Base-by-base conservation (phyloP, 2,888 invertebrate genomes). In the Rhimphoctona megacephalus region DNA sequence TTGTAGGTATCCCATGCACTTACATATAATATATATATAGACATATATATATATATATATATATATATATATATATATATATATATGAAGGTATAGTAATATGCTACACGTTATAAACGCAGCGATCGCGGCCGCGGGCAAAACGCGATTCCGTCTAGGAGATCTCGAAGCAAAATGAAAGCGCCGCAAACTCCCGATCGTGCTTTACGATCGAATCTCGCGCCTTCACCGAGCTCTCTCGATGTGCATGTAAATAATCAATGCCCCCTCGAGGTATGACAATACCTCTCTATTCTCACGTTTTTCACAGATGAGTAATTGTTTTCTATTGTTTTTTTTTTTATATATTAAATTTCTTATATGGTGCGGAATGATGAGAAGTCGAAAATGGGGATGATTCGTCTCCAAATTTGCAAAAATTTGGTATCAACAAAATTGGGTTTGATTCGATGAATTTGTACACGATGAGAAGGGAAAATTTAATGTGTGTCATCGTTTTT, bases 131-230 rank as follows among this genome's bases (percentile, higher is more conserved):
- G 82, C 74, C 85, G 72, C 83, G 72, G 79, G 83, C 83, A 57
- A 78, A 81, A 78, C 77, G 83, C 80, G 83, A 83, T 83, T 86
- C 86, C 81, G 77, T 66, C 69, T 22, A 33, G 25, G 73, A 73
- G 77, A 78, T 52, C 83, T 83, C 83, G 77, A 73, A 83, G 86
- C 80, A 66, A 86, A 86, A 86, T 86, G 86, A 86, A 86, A 86
- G 77, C 83, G 80, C 77, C 80, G 76, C 73, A 64, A 52, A 78
- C 82, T 81, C 61, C 49, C 22, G 72, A 86, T 86, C 86, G 81
- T 81, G 86, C 86, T 86, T 86, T 86, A 86, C 81, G 86, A 86
- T 86, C 81, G 83, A 70, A 81, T 46, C 80, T 86, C 67, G 72
- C 77, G 73, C 86, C 52, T 46, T 46, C 61, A 46, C 67, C 66